A percentile compares a stretch with the other conserved stretches of the same genome.
These are phyloP conservation scores for Dallia pectoralis DNA, from an alignment of 2,797 vertebrate species.

Conservation along the genomic window DNA sequence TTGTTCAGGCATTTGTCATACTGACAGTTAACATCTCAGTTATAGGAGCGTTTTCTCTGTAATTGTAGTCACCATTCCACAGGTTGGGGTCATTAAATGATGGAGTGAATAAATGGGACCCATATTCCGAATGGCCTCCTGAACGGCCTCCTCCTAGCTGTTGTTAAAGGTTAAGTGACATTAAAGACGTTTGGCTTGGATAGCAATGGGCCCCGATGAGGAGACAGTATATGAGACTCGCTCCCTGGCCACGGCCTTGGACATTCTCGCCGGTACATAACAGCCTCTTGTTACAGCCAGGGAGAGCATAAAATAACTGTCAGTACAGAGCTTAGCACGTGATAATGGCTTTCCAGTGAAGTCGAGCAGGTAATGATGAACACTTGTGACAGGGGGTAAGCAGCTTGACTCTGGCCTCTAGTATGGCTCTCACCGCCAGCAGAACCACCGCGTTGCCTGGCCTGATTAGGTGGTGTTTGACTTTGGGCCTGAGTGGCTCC, in stretches of 20 bases:
- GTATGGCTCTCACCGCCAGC: not conserved
- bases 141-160: not conserved
- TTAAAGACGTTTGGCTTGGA: not conserved
- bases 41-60: not conserved
- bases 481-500: not conserved
- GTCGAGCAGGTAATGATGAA: constrained; percentile 3
- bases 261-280: not conserved
- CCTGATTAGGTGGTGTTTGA: not conserved
- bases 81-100: not conserved
- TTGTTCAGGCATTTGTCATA: not conserved
- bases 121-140: not conserved
- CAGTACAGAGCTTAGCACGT: not conserved
- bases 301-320: not conserved
- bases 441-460: not conserved
- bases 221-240: not conserved
- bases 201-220: not conserved
- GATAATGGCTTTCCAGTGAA: constrained; percentile 6
- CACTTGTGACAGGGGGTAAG: not conserved
- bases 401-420: not conserved
- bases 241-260: not conserved
- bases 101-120: not conserved
- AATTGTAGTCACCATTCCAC: not conserved
- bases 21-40: not conserved
- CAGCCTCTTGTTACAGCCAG: not conserved
- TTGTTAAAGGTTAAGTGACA: not conserved